These are phyloP conservation scores for Oxyura jamaicensis DNA, from an alignment of 2,113 vertebrate genomes.

Conservation along the genomic window DNA sequence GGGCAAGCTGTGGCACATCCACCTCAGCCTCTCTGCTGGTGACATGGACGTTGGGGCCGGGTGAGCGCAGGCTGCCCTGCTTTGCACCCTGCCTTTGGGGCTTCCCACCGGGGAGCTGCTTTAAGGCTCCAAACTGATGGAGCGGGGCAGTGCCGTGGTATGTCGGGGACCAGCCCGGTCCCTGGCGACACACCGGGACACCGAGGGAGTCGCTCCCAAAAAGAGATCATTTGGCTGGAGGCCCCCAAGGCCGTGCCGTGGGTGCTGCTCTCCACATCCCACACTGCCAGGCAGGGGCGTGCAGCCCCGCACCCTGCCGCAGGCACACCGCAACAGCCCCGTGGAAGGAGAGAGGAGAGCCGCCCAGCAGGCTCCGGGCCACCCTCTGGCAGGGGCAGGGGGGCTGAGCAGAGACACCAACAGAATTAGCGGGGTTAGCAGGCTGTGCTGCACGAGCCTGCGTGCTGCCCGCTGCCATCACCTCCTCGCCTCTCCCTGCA, in stretches of 20 bases:
- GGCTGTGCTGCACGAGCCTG: not conserved
- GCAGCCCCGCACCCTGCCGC: not conserved
- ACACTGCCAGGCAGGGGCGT: rapidly evolving
- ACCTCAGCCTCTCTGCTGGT: not conserved
- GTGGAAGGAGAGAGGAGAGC: not conserved
- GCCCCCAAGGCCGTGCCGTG: not conserved
- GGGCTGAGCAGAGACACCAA: constrained; percentile 4
- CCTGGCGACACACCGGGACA: not conserved
- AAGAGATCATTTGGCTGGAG: not conserved
- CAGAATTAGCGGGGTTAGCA: constrained; percentile 18
- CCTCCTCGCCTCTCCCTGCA: not conserved
- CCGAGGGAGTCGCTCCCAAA: not conserved
- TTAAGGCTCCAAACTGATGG: not conserved
- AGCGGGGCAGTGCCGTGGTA: rapidly evolving
- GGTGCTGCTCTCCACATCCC: not conserved
- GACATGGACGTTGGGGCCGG: not conserved
- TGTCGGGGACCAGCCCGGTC: not conserved
- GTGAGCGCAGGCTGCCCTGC: not conserved
- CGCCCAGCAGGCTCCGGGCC: not conserved
- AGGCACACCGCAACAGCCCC: not conserved
- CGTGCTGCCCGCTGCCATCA: rapidly evolving
- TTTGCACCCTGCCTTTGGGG: not conserved
- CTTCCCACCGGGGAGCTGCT: not conserved
- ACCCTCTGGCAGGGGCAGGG: not conserved
- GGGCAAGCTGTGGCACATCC: not conserved